A percentile compares a stretch with the other conserved stretches of the same genome.
These are phyloP conservation scores for Columba janthina DNA, from an alignment of 2,113 vertebrate genomes.

Conservation along the genomic window DNA sequence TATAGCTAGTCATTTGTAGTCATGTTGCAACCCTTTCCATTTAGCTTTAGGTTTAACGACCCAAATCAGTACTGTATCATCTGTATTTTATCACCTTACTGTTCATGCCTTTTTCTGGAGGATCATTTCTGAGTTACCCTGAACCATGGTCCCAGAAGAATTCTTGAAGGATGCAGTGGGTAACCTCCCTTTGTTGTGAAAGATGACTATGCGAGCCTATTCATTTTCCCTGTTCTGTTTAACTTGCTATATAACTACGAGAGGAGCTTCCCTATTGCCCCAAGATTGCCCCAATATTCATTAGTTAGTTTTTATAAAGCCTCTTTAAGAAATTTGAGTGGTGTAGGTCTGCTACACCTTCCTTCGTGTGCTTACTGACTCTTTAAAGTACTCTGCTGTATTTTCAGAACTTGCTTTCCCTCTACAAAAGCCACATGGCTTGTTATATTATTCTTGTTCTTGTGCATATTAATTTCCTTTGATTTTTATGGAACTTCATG, in stretches of 20 bases:
- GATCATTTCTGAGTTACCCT: not conserved
- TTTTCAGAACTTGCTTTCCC: not conserved
- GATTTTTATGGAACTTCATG: not conserved
- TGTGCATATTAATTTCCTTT: not conserved
- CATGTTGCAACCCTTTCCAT: not conserved
- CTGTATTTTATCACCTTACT: not conserved
- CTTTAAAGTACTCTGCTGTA: not conserved
- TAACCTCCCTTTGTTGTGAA: slow-evolving; percentile 15
- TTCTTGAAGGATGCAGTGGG: not conserved
- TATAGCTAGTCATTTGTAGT: not conserved
- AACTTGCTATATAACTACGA: not conserved
- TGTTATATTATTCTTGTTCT: not conserved
- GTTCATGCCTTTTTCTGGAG: not conserved
- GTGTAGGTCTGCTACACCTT: not conserved
- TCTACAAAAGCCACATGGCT: not conserved
- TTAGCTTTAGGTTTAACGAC: not conserved
- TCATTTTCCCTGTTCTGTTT: not conserved
- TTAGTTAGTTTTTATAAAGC: not conserved
- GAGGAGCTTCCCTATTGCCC: not conserved
- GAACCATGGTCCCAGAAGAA: not conserved
- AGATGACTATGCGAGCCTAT: not conserved
- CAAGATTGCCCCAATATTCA: not conserved
- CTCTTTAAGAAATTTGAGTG: not conserved
- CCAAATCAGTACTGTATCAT: not conserved
- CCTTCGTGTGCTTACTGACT: not conserved